Conservation (phyloP, 2,113 vertebrate genomes). For the Piprites chloris region DNA sequence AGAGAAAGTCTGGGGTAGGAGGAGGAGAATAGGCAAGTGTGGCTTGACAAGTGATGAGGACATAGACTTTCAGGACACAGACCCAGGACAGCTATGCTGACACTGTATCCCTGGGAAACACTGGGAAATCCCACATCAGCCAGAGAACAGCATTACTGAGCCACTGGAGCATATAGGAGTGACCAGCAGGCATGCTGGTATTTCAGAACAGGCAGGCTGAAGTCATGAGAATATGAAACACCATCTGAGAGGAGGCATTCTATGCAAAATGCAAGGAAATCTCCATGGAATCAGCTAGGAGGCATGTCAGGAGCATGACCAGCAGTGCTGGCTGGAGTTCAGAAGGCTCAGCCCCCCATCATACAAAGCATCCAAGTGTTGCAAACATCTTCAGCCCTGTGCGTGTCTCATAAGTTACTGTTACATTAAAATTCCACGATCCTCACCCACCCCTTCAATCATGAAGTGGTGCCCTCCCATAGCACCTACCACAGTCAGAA, state of each 20-base stretch:
- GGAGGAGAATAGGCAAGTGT: neutral
- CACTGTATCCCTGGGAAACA: neutral
- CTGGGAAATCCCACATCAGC: neutral
- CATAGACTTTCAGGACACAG: neutral
- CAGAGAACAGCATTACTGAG: neutral
- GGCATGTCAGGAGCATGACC: constrained; percentile 37
- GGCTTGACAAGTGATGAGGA: neutral
- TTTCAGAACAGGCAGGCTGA: constrained; percentile 19
- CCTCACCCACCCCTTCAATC: neutral
- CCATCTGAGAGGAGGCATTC: constrained; percentile 45
- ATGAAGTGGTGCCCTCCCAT: neutral
- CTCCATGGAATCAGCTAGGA: constrained; percentile 40
- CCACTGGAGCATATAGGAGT: neutral
- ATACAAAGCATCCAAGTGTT: neutral
- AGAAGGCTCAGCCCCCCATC: neutral
- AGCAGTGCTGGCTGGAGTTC: neutral
- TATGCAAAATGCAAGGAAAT: constrained; percentile 35
- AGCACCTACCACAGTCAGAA: neutral
- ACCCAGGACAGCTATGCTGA: neutral
- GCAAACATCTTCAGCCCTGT: neutral
- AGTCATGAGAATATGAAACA: constrained; percentile 64
- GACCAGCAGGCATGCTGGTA: constrained; percentile 17
- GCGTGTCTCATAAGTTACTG: neutral
- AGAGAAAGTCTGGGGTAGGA: neutral
- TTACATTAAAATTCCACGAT: neutral